A percentile compares a stretch with the other conserved stretches of the same genome.
Evolutionary conservation across 2,797 vertebrate species (phyloP).

Genomic region (Rachycentron canadum): DNA sequence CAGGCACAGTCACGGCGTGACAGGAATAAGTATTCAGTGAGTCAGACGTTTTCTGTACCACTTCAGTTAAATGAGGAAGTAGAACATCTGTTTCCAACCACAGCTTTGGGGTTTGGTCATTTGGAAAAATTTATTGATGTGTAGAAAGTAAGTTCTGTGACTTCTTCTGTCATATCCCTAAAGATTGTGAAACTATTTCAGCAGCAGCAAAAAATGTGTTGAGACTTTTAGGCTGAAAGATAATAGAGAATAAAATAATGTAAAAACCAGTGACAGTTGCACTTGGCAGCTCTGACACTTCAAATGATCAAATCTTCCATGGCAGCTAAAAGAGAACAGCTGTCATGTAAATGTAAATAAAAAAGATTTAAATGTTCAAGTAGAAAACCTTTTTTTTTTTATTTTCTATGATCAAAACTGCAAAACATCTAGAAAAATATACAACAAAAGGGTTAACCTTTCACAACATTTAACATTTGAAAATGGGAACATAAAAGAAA

Average conservation of each 20-base stretch:
- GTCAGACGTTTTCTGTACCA: rapidly evolving
- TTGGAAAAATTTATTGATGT: no score
- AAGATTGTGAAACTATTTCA: no score
- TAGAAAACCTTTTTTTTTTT: constrained; percentile 87
- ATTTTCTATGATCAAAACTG: constrained; percentile 89
- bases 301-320: no score
- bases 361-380: constrained; percentile 61
- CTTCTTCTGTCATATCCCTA: no score
- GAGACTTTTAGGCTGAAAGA: no score
- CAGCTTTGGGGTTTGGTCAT: background rate
- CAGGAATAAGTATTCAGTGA: background rate
- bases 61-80: constrained; percentile 1
- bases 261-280: no score
- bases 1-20: background rate
- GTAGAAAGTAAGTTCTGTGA: no score
- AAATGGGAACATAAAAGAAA: constrained; percentile 85
- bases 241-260: no score
- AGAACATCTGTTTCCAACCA: background rate
- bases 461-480: constrained; percentile 87
- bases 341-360: background rate
- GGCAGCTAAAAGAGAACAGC: background rate
- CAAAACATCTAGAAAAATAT: constrained; percentile 94
- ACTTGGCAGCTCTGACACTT: no score
- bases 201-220: no score
- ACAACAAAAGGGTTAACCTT: constrained; percentile 89